Percentiles rank a stretch among this genome's conserved stretches.
Evolutionary conservation across 2,797 vertebrate species (phyloP).

Genomic region (Lepilemur ruficaudatus): DNA sequence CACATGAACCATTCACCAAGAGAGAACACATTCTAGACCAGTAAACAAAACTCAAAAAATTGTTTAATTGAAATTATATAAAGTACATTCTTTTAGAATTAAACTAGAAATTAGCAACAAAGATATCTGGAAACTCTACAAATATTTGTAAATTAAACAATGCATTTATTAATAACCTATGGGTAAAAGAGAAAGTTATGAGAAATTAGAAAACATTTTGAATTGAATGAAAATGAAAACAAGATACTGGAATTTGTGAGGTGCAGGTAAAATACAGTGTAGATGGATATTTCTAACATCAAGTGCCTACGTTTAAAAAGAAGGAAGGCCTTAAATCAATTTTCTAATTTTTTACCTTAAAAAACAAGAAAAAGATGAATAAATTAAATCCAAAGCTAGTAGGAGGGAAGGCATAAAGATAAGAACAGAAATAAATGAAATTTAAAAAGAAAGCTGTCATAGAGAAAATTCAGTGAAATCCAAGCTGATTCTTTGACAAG

Average conservation of each 20-base stretch:
- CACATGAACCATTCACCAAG: not conserved
- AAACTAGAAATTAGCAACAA: not conserved
- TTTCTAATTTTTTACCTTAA: not conserved
- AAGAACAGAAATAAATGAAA: not conserved
- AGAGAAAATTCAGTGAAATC: not conserved
- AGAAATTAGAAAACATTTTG: conserved; percentile 24
- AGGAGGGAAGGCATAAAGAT: not conserved
- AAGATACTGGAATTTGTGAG: not conserved
- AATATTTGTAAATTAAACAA: not conserved
- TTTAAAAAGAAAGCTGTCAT: not conserved
- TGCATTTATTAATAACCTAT: not conserved
- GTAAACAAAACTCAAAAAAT: not conserved
- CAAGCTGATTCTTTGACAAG: not conserved
- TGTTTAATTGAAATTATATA: not conserved
- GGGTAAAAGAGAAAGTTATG: not conserved
- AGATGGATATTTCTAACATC: not conserved
- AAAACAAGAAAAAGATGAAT: not conserved
- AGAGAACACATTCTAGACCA: not conserved
- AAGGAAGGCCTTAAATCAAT: not conserved
- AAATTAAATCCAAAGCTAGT: not conserved
- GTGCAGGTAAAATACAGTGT: not conserved
- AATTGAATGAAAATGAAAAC: not conserved
- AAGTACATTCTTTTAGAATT: not conserved
- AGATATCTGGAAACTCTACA: not conserved
- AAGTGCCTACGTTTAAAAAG: not conserved